phyloP scores from a whole-genome alignment of 1,140 invertebrate species.

The Whitmania pigra region DNA sequence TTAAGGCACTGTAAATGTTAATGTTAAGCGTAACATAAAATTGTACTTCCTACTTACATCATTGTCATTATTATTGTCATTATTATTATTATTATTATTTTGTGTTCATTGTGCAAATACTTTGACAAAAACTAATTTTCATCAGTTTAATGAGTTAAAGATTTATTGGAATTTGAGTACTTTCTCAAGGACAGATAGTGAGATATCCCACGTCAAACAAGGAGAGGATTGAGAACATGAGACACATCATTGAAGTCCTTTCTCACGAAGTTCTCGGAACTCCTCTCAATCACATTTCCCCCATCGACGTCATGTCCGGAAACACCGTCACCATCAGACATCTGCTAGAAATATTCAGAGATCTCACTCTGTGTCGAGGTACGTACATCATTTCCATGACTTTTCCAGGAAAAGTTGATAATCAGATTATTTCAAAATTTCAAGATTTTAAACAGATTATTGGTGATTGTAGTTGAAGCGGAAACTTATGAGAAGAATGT shows the following conservation, averaged over 20 bases:
- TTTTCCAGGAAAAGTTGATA: neutral
- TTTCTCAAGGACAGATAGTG: too few species aligned
- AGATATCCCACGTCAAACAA: too few species aligned
- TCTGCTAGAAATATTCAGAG: neutral
- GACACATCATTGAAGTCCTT: neutral
- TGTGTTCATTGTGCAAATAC: too few species aligned
- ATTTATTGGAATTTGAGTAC: too few species aligned
- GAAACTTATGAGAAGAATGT: neutral
- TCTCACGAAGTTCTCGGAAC: neutral
- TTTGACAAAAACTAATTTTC: too few species aligned
- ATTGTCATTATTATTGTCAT: too few species aligned
- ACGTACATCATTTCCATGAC: neutral
- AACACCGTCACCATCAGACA: neutral
- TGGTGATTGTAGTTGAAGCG: neutral
- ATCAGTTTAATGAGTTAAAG: too few species aligned
- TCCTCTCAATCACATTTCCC: neutral
- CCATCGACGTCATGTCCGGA: neutral
- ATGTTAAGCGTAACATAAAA: too few species aligned
- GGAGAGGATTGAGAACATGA: too few species aligned
- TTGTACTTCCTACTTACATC: too few species aligned
- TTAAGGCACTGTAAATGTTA: too few species aligned
- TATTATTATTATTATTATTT: too few species aligned
- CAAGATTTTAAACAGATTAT: neutral
- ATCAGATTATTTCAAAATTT: neutral
- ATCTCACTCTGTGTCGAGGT: neutral